Conservation (phyloP, 2,888 invertebrate genomes). For the Molorchus minor region DNA sequence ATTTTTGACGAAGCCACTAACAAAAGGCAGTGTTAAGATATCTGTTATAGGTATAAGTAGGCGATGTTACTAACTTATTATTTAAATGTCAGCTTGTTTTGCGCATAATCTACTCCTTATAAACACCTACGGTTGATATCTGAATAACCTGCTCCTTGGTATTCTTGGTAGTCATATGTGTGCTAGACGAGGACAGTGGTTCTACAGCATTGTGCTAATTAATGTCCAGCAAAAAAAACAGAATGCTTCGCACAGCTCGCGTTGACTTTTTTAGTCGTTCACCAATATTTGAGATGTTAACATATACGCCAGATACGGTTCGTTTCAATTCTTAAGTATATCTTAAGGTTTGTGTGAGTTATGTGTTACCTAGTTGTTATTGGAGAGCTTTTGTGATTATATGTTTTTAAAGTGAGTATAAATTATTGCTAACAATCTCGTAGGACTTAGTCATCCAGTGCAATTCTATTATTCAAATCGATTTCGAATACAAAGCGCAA, state of each 20-base stretch:
- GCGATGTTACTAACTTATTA: slow-evolving; percentile 57
- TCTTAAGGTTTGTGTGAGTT: neutral
- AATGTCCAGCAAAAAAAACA: slow-evolving; percentile 37
- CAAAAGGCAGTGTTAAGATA: slow-evolving; percentile 32
- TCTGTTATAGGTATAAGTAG: slow-evolving; percentile 51
- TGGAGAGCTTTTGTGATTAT: slow-evolving; percentile 4
- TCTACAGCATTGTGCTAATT: slow-evolving; percentile 43
- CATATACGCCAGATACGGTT: slow-evolving; percentile 27
- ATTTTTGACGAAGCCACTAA: slow-evolving; percentile 5
- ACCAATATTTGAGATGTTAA: slow-evolving; percentile 39
- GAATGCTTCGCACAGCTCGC: slow-evolving; percentile 39
- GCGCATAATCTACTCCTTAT: slow-evolving; percentile 60
- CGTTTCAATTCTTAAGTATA: slow-evolving; percentile 7
- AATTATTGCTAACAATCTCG: slow-evolving; percentile 24
- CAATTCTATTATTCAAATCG: neutral
- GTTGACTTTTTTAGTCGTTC: slow-evolving; percentile 40
- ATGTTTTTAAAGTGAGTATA: slow-evolving; percentile 42
- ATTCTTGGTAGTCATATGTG: slow-evolving; percentile 26
- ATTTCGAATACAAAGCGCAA: slow-evolving; percentile 1
- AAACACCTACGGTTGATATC: slow-evolving; percentile 51
- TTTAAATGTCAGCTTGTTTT: slow-evolving; percentile 60
- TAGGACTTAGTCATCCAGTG: neutral
- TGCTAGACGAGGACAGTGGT: slow-evolving; percentile 39
- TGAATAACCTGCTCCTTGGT: slow-evolving; percentile 47
- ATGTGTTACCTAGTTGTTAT: slow-evolving; percentile 12